These are phyloP conservation scores for Labroides dimidiatus DNA, from an alignment of 2,797 vertebrate species.

Conservation along the genomic window DNA sequence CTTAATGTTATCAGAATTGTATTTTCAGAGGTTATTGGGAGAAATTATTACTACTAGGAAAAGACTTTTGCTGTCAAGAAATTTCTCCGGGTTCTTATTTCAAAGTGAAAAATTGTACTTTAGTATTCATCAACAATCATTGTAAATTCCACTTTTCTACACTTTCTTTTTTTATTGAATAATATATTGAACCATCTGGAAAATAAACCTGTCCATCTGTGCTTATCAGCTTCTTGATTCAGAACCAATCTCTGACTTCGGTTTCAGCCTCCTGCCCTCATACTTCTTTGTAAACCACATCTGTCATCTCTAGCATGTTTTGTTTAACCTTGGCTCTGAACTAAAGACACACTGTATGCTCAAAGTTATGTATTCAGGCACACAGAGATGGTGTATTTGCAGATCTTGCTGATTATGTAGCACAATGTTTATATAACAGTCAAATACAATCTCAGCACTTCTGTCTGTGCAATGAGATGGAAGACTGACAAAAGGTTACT, in stretches of 20 bases:
- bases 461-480: constrained; percentile 55
- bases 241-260: background rate
- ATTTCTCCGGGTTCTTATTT: too few species aligned
- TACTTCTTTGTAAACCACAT: constrained; percentile 56
- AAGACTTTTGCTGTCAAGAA: too few species aligned
- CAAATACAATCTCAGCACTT: constrained; percentile 49
- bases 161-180: background rate
- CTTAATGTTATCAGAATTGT: too few species aligned
- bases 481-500: constrained; percentile 63
- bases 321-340: constrained; percentile 56
- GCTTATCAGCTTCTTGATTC: constrained; percentile 7
- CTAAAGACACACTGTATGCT: constrained; percentile 29
- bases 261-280: constrained; percentile 23
- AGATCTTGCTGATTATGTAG: constrained; percentile 51
- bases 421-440: constrained; percentile 66
- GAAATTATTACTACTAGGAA: too few species aligned
- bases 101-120: too few species aligned
- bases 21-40: too few species aligned
- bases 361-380: constrained; percentile 29
- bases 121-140: too few species aligned
- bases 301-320: constrained; percentile 57
- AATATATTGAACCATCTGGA: background rate
- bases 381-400: constrained; percentile 27
- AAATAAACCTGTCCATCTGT: too few species aligned
- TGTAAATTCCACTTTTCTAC: background rate